Evolutionary conservation across 2,888 invertebrate genomes (phyloP), one percentile per base, ranked within the genome.

Genomic region (Pheosia tremula): DNA sequence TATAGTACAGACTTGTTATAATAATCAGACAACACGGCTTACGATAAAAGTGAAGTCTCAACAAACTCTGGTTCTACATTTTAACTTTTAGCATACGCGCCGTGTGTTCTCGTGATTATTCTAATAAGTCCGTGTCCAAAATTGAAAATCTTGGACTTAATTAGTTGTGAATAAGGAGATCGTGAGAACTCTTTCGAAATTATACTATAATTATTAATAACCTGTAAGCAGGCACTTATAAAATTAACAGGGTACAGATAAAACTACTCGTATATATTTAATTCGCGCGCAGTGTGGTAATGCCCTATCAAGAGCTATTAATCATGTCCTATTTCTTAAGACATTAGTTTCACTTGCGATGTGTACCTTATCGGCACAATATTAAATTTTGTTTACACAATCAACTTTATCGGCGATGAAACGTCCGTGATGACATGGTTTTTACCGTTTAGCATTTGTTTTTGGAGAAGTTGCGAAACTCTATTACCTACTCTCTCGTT

Each of bases 401-500:
- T 50, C 50, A 24, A 6, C 2, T 24, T 50, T 50, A 50, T 50
- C 11, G 47, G 24, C 24, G 5, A 5, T 24, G 5, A n/a, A 10
- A 24, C 13, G 49, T 7, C 13, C 49, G 13, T 24, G 13, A 24
- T 24, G 24, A 50, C 50, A 50, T 7, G n/a, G 3, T 1, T 50
- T 24, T 54, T 38, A 37, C 9, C 11, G 38, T 55, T 55, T 55
- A 55, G 11, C 55, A 39, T 37, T 53, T 37, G 38, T 11, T 53
- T 53, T 53, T 53, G 53, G 39, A 55, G 55, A 13, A 55, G 4
- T 39, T 39, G n/a, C 5, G 38, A 55, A 55, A 55, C 10, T 55
- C 24, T 3, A 5, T 10, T 10, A n/a, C n/a, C n/a, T n/a, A 37
- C 4, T 37, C 24, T 24, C 24, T 9, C 13, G 39, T 55, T 39